Evolutionary conservation across 2,113 vertebrate genomes (phyloP), one percentile per base, ranked within the genome.

Genomic region (Mesembrinibis cayennensis): DNA sequence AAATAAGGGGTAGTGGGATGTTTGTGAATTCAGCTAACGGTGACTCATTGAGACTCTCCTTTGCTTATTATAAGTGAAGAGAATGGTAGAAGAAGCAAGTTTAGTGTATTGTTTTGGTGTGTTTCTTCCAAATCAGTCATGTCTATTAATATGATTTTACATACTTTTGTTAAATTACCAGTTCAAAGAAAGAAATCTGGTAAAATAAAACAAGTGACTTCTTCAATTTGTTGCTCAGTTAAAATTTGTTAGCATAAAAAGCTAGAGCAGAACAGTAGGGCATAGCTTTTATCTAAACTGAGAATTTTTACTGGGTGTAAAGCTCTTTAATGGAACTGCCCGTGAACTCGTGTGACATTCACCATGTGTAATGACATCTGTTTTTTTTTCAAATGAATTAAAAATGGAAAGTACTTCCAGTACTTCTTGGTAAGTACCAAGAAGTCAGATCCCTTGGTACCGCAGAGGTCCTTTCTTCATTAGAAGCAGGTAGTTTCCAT

Each of bases 321-420:
- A 94, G 45, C 21, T 80, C 23, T 72, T 56, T 56, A 93, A 76
- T 76, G 62, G 77, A 94, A 82, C 56, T 76, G 61, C 38, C 49
- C 3, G 2, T 95, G 82, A 96, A 87, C 50, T 87, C 0, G 0
- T 65, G 73, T 91, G 91, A 88, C 90, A 90, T 93, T 94, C 44
- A 56, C 53, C 62, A 61, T 25, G 32, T 77, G 52, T 69, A 95
- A 85, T 88, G 53, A 52, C 61, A 81, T 34, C 21, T 5, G 0
- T 20, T 5, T 69, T 13, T n/a, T 66, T 30, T 16, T 4, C 7
- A 44, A 87, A 76, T 91, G 89, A 87, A 61, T 97, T 90, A 90
- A 93, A 96, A 96, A 94, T 91, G 73, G 73, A 85, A 96, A 91
- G 80, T 83, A 92, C 72, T 95, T 95, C 63, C 89, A 96, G 91